These are phyloP conservation scores for Apodemia hepburni DNA, from an alignment of 2,888 invertebrate species.

Conservation along the genomic window DNA sequence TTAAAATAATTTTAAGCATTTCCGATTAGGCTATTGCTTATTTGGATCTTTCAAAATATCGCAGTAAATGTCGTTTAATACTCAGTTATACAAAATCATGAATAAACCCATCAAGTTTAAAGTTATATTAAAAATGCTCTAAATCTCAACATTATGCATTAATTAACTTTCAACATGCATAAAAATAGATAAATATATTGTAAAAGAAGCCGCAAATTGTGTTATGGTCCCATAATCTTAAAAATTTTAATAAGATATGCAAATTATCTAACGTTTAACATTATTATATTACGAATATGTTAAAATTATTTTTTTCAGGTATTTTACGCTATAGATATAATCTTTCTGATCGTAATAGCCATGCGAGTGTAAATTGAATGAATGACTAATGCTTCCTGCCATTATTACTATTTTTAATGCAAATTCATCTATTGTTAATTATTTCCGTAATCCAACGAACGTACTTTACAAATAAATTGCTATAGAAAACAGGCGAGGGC, in stretches of 20 bases:
- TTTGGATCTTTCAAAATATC: no score
- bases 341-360: slow-evolving; percentile 22
- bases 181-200: not conserved
- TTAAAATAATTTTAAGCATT: no score
- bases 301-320: not conserved
- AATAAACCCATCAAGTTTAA: not conserved
- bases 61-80: not conserved
- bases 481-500: no score
- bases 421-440: slow-evolving; percentile 34
- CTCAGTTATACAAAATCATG: slow-evolving; percentile 3
- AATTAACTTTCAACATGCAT: not conserved
- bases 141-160: slow-evolving; percentile 5
- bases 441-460: slow-evolving; percentile 31
- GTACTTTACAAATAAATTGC: not conserved
- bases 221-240: not conserved
- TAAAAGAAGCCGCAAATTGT: not conserved
- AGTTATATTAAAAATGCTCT: not conserved
- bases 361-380: slow-evolving; percentile 36
- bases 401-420: slow-evolving; percentile 35
- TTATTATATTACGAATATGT: slow-evolving; percentile 7
- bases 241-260: slow-evolving; percentile 1
- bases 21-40: no score
- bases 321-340: not conserved
- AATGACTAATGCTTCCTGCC: slow-evolving; percentile 39
- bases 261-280: not conserved